phyloP scores from a whole-genome alignment of 2,797 vertebrate species.

The Mionectes olivaceus region DNA sequence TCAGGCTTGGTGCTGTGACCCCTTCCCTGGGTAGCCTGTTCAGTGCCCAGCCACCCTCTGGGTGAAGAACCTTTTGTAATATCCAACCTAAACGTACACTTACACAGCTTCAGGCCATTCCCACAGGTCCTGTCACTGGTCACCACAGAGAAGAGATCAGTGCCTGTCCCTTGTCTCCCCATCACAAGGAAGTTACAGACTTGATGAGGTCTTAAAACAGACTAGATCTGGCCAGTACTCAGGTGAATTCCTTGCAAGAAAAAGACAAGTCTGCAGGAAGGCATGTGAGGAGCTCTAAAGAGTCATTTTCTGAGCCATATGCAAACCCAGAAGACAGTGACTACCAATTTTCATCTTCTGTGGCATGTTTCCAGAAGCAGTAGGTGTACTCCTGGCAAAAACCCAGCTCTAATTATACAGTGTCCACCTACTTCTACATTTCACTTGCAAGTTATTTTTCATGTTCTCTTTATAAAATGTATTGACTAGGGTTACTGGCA shows the following conservation, averaged over 20 bases:
- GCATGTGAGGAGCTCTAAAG: background rate
- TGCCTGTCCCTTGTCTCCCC: background rate
- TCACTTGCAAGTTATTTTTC: conserved; percentile 31
- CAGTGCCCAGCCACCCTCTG: background rate
- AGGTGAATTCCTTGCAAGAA: background rate
- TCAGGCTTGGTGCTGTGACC: background rate
- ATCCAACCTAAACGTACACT: background rate
- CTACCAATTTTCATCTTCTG: conserved; percentile 12
- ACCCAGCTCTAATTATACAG: conserved; percentile 44
- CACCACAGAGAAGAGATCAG: background rate
- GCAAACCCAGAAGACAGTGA: conserved; percentile 25
- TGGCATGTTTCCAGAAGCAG: conserved; percentile 26
- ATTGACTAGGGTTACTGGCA: background rate
- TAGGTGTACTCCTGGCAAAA: conserved; percentile 56
- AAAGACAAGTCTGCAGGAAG: background rate
- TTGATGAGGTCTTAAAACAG: background rate
- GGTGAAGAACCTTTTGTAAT: background rate
- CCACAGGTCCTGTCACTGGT: background rate
- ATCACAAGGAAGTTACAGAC: background rate
- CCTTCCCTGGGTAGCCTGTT: background rate
- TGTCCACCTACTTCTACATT: conserved; percentile 52
- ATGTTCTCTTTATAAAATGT: background rate
- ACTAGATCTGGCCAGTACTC: background rate
- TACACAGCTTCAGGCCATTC: background rate
- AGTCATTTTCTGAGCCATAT: background rate